phyloP scores from a whole-genome alignment of 1,140 invertebrate species.

The Adoxophyes honmai region DNA sequence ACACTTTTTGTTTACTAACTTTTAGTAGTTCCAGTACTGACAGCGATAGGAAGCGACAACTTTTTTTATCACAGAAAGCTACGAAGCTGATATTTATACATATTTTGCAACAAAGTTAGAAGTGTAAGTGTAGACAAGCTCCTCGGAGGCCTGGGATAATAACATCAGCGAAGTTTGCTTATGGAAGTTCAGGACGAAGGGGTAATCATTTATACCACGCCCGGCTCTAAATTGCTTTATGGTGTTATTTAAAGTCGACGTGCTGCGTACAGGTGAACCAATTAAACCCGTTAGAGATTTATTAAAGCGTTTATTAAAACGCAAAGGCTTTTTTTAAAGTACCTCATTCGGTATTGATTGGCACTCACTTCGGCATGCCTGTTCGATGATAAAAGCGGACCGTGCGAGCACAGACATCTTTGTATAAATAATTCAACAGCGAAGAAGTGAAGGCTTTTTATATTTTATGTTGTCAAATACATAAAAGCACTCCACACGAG shows the following conservation, averaged over 20 bases:
- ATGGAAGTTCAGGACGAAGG: background rate
- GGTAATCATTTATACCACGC: background rate
- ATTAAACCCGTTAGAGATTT: no score
- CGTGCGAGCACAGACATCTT: conserved; percentile 35
- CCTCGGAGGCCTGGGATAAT: background rate
- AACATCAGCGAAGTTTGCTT: background rate
- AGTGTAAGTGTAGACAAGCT: background rate
- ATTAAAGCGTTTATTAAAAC: no score
- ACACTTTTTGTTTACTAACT: conserved; percentile 62
- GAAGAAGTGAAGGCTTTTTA: conserved; percentile 24
- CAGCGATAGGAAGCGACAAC: background rate
- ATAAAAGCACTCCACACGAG: conserved; percentile 34
- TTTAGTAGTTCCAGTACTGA: conserved; percentile 37
- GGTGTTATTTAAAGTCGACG: no score
- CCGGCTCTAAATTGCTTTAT: no score
- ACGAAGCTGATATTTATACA: background rate
- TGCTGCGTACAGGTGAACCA: no score
- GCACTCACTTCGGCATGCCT: background rate
- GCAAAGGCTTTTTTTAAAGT: no score
- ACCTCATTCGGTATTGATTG: no score
- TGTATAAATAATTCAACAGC: conserved; percentile 57
- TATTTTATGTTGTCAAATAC: conserved; percentile 47
- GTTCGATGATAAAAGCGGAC: background rate
- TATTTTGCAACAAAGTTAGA: background rate
- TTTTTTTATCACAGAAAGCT: conserved; percentile 5